A percentile compares a stretch with the other conserved stretches of the same genome.
Evolutionary conservation across 2,797 vertebrate species (phyloP).

Genomic region (Geotrypetes seraphini): DNA sequence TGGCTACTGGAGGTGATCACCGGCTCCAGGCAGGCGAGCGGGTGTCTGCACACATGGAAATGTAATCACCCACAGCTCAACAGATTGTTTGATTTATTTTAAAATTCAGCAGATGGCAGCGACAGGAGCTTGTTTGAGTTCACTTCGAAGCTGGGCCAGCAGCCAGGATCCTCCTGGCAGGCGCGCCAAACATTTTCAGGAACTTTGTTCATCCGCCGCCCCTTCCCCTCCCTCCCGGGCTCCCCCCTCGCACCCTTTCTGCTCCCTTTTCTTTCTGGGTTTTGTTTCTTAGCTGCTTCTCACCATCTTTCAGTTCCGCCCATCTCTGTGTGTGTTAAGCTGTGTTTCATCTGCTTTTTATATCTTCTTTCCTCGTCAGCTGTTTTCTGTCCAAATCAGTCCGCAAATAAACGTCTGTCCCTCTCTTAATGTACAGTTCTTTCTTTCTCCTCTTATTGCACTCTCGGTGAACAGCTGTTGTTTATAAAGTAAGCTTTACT

Average conservation of each 20-base stretch:
- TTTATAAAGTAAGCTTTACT: too few relatives aligned
- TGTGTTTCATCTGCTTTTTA: too few relatives aligned
- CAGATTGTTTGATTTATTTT: conserved; percentile 97
- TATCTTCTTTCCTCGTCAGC: neutral
- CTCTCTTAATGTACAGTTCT: too few relatives aligned
- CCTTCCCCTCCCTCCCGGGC: conserved; percentile 37
- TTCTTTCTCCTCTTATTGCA: too few relatives aligned
- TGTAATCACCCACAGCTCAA: conserved; percentile 69
- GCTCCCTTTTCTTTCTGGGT: neutral
- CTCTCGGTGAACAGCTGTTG: too few relatives aligned
- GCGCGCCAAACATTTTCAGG: conserved; percentile 86
- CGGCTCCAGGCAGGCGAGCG: conserved; percentile 91
- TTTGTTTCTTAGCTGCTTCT: too few relatives aligned
- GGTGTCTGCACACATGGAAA: conserved; percentile 73
- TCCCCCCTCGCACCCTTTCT: neutral
- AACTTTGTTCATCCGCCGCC: conserved; percentile 76
- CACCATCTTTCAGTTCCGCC: neutral
- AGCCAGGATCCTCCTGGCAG: conserved; percentile 70
- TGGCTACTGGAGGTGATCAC: conserved; percentile 77
- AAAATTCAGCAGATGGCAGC: conserved; percentile 97
- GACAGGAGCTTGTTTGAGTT: conserved; percentile 98
- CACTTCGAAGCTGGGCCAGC: conserved; percentile 83
- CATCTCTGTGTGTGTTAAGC: too few relatives aligned
- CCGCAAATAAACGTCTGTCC: too few relatives aligned
- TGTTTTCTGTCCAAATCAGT: neutral